Percentiles rank a stretch among this genome's conserved stretches.
Evolutionary conservation across 2,113 vertebrate genomes (phyloP).

Genomic region (Halichoerus grypus): DNA sequence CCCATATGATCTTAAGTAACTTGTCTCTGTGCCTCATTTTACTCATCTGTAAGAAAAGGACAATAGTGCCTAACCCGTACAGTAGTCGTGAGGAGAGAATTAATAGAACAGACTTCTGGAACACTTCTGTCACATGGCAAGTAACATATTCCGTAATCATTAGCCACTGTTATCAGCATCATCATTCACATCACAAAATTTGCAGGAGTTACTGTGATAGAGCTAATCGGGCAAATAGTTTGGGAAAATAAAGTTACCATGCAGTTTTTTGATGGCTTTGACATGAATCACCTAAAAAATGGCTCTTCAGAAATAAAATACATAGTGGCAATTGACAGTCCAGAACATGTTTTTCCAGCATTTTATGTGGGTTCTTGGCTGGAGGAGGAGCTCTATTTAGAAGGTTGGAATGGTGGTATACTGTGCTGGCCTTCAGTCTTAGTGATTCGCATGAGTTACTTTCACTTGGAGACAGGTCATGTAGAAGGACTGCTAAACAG

Average conservation of each 20-base stretch:
- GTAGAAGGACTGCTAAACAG: neutral
- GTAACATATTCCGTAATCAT: neutral
- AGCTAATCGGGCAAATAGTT: neutral
- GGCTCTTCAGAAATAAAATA: neutral
- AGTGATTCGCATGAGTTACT: neutral
- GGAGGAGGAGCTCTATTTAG: neutral
- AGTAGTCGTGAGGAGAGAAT: neutral
- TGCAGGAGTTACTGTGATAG: neutral
- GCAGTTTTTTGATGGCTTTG: neutral
- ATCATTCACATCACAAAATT: neutral
- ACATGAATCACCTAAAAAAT: constrained; percentile 20
- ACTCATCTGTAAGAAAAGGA: neutral
- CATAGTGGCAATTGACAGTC: neutral
- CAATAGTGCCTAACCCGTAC: neutral
- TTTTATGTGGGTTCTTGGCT: neutral
- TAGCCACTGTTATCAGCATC: neutral
- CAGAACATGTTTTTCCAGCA: neutral
- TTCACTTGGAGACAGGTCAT: fast-evolving
- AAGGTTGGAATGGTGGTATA: neutral
- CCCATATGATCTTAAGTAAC: neutral
- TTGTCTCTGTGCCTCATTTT: neutral
- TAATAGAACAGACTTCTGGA: neutral
- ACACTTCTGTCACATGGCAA: neutral
- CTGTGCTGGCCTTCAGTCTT: fast-evolving
- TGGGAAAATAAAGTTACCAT: neutral